phyloP scores from a whole-genome alignment of 2,113 vertebrate species.

The Odontophorus gujanensis region DNA sequence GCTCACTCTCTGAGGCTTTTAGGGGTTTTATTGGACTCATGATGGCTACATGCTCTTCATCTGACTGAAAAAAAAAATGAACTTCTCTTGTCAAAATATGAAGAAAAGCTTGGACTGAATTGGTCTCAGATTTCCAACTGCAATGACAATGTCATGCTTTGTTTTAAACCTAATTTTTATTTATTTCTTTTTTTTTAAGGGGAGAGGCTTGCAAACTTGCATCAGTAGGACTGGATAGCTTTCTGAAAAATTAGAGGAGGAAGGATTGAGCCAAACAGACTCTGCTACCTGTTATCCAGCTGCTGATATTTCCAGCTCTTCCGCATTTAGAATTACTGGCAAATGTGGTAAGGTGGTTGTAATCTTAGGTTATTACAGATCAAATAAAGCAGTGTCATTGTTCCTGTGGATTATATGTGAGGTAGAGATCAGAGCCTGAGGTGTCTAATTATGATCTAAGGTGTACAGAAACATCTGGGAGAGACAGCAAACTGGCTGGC shows the following conservation, averaged over 20 bases:
- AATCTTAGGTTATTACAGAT: constrained; percentile 3
- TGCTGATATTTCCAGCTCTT: constrained; percentile 42
- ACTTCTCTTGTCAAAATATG: neutral
- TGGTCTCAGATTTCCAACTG: neutral
- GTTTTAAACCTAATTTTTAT: neutral
- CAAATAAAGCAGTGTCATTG: neutral
- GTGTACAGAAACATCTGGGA: neutral
- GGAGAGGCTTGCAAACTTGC: neutral
- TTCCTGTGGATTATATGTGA: neutral
- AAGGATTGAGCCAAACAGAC: neutral
- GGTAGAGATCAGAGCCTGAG: neutral
- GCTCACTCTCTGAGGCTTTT: neutral
- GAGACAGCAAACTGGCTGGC: neutral
- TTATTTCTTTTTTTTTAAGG: neutral
- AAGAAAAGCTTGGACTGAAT: neutral
- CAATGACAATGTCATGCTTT: neutral
- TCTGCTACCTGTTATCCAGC: neutral
- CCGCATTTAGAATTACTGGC: neutral
- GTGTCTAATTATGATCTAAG: neutral
- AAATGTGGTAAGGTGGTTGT: neutral
- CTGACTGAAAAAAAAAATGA: neutral
- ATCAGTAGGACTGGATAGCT: neutral
- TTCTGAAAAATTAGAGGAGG: neutral
- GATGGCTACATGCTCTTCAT: neutral
- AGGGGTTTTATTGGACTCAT: neutral